Base-by-base conservation (phyloP, 2,797 vertebrate species). In the Etheostoma perlongum region DNA sequence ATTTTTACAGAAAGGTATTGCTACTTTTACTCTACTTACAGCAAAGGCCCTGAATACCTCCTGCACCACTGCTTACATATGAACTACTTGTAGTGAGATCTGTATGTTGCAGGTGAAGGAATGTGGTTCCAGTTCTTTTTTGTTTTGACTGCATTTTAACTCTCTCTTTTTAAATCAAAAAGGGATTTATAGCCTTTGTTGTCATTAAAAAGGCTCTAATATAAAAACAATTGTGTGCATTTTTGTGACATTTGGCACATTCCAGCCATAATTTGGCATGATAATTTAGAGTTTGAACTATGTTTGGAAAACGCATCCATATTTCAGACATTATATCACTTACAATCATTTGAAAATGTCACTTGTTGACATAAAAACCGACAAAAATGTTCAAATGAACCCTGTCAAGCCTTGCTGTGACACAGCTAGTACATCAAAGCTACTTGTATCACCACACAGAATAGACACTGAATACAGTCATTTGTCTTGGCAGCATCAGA, bases 351-450 rank as follows among this genome's bases (percentile, higher is more conserved):
- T 36, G n/a, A n/a, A 59, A 16, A n/a, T 42, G 15, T 44, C 8
- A 19, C 19, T 30, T 44, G 46, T n/a, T 7, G 16, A 69, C 63
- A 19, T 58, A 2, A 47, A 69, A 49, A 60, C 23, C 25, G 60
- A 61, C 63, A 52, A 23, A 42, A 62, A 72, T 52, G 47, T 64
- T 46, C 25, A 15, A 16, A 54, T 48, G 25, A 74, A 72, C 30
- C 55, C 59, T 30, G 23, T 61, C 40, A 25, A 16, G 52, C 27
- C 60, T 55, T 5, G 6, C 67, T 63, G n/a, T 53, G 40, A 67
- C 64, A 47, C 79, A 72, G 63, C 78, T 74, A 79, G 2, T 67
- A 15, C 76, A 63, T 78, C 64, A 79, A 74, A 78, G 58, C 19
- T 8, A 36, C 55, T 42, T 71, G 64, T 47, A 59, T 70, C 55